Percentiles rank a stretch among this genome's conserved stretches.
These are phyloP conservation scores for Neoaliturus tenellus DNA, from an alignment of 2,888 invertebrate species.

Conservation along the genomic window DNA sequence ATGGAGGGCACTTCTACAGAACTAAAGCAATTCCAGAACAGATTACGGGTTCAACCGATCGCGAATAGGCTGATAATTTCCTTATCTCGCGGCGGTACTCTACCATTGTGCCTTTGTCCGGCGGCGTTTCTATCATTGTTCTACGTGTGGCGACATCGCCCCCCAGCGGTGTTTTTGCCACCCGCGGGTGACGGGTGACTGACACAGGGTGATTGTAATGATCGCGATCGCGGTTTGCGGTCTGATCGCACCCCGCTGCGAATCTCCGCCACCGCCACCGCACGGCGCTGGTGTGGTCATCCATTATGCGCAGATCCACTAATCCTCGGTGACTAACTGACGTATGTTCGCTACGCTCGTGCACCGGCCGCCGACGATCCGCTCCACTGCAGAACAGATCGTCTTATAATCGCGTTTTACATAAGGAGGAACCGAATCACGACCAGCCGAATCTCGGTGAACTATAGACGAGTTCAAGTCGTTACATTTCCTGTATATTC, in stretches of 20 bases:
- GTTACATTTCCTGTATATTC: too few relatives aligned
- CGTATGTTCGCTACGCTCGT: slow-evolving; percentile 12
- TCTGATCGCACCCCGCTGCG: slow-evolving; percentile 10
- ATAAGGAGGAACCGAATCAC: neutral
- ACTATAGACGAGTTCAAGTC: too few relatives aligned
- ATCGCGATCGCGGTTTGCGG: slow-evolving; percentile 32
- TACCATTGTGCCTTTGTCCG: too few relatives aligned
- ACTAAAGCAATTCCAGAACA: too few relatives aligned
- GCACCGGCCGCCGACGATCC: neutral
- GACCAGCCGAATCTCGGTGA: neutral
- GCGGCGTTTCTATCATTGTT: neutral
- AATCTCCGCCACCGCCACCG: neutral
- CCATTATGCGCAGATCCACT: neutral
- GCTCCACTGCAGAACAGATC: neutral
- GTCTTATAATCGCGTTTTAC: neutral
- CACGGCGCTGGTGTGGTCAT: slow-evolving; percentile 24
- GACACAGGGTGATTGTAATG: too few relatives aligned
- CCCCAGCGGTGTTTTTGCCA: slow-evolving; percentile 19
- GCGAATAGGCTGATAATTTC: too few relatives aligned
- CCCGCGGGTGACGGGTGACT: too few relatives aligned
- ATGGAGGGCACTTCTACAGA: too few relatives aligned
- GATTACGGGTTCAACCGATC: too few relatives aligned
- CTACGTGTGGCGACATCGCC: slow-evolving; percentile 44
- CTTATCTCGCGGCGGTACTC: neutral
- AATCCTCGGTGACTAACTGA: neutral